Evolutionary conservation across 2,888 invertebrate species (phyloP).

Genomic region (Oscheius sp.): DNA sequence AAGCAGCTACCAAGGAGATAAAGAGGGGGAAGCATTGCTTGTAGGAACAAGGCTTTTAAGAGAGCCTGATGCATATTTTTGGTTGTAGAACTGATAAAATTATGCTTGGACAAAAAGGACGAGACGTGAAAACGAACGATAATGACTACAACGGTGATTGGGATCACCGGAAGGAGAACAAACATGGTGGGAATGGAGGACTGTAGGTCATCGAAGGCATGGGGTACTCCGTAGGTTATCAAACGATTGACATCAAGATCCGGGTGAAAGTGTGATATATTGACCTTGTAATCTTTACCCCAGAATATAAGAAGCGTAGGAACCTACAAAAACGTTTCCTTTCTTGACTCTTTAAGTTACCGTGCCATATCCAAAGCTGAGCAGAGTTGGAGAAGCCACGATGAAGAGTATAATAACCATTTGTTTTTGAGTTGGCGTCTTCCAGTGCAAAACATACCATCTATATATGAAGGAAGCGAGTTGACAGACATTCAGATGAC

Average conservation of each 20-base stretch:
- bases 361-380: not conserved
- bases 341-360: not conserved
- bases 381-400: not conserved
- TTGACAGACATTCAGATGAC: not conserved
- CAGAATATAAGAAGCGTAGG: too few species aligned
- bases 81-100: not conserved
- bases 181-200: not conserved
- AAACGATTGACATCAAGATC: not conserved
- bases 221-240: not conserved
- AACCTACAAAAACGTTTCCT: not conserved
- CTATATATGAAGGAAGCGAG: conserved; percentile 2
- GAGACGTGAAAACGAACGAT: not conserved
- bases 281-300: not conserved
- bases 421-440: not conserved
- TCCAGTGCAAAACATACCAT: not conserved
- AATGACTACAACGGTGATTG: not conserved
- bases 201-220: not conserved
- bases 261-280: not conserved
- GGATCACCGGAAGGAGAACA: not conserved
- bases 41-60: not conserved
- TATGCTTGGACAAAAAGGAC: not conserved
- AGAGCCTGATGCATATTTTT: not conserved
- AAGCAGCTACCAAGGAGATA: not conserved
- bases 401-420: not conserved
- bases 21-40: conserved; percentile 1